A percentile compares a stretch with the other conserved stretches of the same genome.
Evolutionary conservation across 2,888 invertebrate genomes (phyloP).

Genomic region (Drosophila buzzatii): DNA sequence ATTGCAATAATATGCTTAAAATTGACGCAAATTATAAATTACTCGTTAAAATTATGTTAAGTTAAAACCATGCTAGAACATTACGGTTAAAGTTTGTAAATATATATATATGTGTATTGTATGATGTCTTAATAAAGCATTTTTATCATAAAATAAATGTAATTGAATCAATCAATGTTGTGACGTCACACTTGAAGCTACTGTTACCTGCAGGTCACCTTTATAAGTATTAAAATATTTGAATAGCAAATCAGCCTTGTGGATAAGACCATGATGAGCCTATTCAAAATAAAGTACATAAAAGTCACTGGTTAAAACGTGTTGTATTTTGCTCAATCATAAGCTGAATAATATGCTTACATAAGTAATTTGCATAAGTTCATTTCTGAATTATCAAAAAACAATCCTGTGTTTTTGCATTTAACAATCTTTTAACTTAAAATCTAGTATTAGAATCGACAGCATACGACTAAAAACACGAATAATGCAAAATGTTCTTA

Average conservation of each 20-base stretch:
- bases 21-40: constrained; percentile 23
- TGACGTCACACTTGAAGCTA: background rate
- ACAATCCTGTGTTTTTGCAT: constrained; percentile 28
- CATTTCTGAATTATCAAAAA: constrained; percentile 20
- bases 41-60: constrained; percentile 41
- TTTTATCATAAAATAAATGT: background rate
- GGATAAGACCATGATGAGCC: too few relatives aligned
- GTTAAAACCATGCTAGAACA: constrained; percentile 27
- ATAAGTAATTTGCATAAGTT: constrained; percentile 23
- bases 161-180: background rate
- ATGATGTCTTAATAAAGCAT: constrained; percentile 28
- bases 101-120: constrained; percentile 20
- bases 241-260: too few relatives aligned
- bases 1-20: constrained; percentile 32
- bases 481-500: constrained; percentile 47
- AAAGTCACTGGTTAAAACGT: constrained; percentile 23
- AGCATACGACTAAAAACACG: constrained; percentile 48
- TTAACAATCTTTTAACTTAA: constrained; percentile 40
- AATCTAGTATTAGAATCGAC: constrained; percentile 41
- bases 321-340: constrained; percentile 50
- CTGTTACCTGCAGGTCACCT: background rate
- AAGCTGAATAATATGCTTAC: constrained; percentile 24
- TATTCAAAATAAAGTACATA: background rate
- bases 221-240: too few relatives aligned
- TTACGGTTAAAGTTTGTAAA: constrained; percentile 48